Conservation (phyloP, 2,797 vertebrate species). For the Myotis vivesi region DNA sequence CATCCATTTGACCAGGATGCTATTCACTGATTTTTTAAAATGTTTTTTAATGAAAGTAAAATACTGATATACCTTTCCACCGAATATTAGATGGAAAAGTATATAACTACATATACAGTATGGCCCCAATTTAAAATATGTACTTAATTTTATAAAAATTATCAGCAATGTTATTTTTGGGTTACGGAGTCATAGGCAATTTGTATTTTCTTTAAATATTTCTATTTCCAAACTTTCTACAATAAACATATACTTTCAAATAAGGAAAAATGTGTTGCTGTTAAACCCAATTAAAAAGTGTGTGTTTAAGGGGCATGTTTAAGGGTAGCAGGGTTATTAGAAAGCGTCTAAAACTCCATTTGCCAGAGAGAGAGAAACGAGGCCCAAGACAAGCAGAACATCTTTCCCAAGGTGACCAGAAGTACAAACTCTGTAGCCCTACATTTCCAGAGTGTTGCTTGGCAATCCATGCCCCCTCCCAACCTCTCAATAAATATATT, state of each 20-base stretch:
- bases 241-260: not conserved
- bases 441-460: not conserved
- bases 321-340: not conserved
- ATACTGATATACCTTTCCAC: not conserved
- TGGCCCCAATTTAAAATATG: not conserved
- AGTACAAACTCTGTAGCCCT: not conserved
- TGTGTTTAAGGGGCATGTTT: not conserved
- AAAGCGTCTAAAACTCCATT: not conserved
- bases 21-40: not conserved
- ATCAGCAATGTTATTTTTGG: not conserved
- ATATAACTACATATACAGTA: not conserved
- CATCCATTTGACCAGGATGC: not conserved
- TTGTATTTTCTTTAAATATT: slow-evolving; percentile 18
- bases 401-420: slow-evolving; percentile 22
- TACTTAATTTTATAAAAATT: not conserved
- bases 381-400: not conserved
- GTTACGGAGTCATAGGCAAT: not conserved
- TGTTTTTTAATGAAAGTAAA: slow-evolving; percentile 4
- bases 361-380: not conserved
- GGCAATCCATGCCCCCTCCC: not conserved
- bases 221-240: not conserved
- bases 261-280: not conserved
- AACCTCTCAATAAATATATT: slow-evolving; percentile 22
- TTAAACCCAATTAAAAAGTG: not conserved
- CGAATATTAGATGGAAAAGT: not conserved